These are phyloP conservation scores for Liolophura sinensis DNA, from an alignment of 1,140 invertebrate genomes.

Conservation along the genomic window DNA sequence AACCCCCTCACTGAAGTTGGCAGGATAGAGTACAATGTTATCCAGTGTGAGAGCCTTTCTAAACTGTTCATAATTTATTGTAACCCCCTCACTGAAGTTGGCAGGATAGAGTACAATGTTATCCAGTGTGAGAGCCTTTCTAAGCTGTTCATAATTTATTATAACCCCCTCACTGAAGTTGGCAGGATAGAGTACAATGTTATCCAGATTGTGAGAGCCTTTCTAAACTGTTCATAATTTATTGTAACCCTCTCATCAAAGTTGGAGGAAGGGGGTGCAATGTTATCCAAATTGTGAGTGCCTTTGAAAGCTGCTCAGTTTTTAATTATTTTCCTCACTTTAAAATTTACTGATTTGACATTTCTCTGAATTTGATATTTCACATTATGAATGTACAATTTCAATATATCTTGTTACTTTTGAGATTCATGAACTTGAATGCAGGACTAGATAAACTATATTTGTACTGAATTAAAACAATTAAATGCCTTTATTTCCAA, in stretches of 20 bases:
- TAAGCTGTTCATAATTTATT: not conserved
- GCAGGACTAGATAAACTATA: not conserved
- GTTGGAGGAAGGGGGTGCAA: not conserved
- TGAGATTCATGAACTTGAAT: not conserved
- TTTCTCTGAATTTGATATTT: no score
- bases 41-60: slow-evolving; percentile 34
- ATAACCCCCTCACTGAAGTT: no score
- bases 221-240: no score
- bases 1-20: no score
- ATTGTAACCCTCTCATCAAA: not conserved
- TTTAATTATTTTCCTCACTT: no score
- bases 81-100: not conserved
- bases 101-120: not conserved
- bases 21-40: no score
- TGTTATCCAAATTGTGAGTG: not conserved
- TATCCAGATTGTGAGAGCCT: slow-evolving; percentile 38
- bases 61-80: no score
- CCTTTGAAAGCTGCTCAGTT: no score
- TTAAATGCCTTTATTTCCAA: no score
- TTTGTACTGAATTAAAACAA: not conserved
- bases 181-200: no score
- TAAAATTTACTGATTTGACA: no score
- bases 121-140: not conserved
- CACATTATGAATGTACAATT: no score
- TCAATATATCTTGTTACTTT: not conserved